phyloP scores from a whole-genome alignment of 2,888 invertebrate genomes.

The Drepana falcataria region DNA sequence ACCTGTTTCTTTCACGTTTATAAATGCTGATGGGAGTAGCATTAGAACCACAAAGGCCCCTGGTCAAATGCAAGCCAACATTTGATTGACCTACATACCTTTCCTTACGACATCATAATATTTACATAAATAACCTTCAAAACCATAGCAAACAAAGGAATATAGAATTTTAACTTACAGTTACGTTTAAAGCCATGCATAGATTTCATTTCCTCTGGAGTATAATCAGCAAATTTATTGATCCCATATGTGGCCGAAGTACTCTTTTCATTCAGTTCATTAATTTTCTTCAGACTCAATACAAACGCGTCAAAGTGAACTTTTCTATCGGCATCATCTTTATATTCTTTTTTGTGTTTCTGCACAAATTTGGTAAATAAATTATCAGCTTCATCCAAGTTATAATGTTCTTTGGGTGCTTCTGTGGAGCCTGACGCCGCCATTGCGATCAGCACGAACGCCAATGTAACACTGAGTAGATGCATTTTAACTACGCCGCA shows the following conservation, averaged over 20 bases:
- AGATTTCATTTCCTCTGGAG: slow-evolving; percentile 9
- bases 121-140: no score
- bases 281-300: slow-evolving; percentile 26
- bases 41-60: no score
- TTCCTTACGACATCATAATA: no score
- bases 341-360: slow-evolving; percentile 33
- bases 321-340: slow-evolving; percentile 32
- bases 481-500: slow-evolving; percentile 6
- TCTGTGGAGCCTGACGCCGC: slow-evolving; percentile 10
- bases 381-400: slow-evolving; percentile 23
- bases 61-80: no score
- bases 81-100: no score
- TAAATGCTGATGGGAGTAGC: no score
- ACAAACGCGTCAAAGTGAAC: slow-evolving; percentile 34
- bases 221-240: slow-evolving; percentile 20
- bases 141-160: no score
- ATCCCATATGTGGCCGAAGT: slow-evolving; percentile 19
- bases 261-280: slow-evolving; percentile 20
- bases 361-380: slow-evolving; percentile 36
- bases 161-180: not conserved
- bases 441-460: slow-evolving; percentile 18
- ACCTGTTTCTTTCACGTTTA: no score
- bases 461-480: slow-evolving; percentile 12
- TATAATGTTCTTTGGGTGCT: slow-evolving; percentile 18
- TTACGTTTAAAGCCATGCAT: slow-evolving; percentile 12